phyloP scores from a whole-genome alignment of 2,113 vertebrate species.

The Australoheros scitulus region DNA sequence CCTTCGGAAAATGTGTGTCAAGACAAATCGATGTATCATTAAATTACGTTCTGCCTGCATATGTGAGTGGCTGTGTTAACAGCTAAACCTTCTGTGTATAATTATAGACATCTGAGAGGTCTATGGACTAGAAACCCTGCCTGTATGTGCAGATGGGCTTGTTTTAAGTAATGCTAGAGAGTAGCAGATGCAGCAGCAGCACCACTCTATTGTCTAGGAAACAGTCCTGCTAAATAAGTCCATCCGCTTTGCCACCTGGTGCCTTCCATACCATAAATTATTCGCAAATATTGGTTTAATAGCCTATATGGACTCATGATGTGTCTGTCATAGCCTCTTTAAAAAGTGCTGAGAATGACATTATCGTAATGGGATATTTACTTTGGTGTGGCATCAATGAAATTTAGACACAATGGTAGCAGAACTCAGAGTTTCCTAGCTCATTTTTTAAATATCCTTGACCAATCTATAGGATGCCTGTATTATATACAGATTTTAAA shows the following conservation, averaged over 20 bases:
- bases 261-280: slow-evolving; percentile 24
- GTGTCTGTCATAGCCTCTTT: background rate
- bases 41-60: slow-evolving; percentile 42
- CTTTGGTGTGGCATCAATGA: slow-evolving; percentile 19
- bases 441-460: background rate
- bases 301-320: slow-evolving; percentile 19
- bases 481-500: background rate
- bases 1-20: slow-evolving; percentile 60
- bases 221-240: slow-evolving; percentile 50
- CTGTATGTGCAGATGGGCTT: slow-evolving; percentile 58
- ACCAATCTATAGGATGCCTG: background rate
- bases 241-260: slow-evolving; percentile 66
- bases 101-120: slow-evolving; percentile 55
- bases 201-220: slow-evolving; percentile 65
- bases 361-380: slow-evolving; percentile 26
- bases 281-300: slow-evolving; percentile 10
- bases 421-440: background rate
- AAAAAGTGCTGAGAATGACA: slow-evolving; percentile 7
- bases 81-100: slow-evolving; percentile 47
- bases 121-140: slow-evolving; percentile 33
- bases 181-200: slow-evolving; percentile 62
- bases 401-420: background rate
- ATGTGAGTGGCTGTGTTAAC: slow-evolving; percentile 50
- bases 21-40: slow-evolving; percentile 60
- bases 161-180: slow-evolving; percentile 48